Evolutionary conservation across 2,797 vertebrate species (phyloP), one percentile per base, ranked within the genome.

Genomic region (Nannoperca australis): DNA sequence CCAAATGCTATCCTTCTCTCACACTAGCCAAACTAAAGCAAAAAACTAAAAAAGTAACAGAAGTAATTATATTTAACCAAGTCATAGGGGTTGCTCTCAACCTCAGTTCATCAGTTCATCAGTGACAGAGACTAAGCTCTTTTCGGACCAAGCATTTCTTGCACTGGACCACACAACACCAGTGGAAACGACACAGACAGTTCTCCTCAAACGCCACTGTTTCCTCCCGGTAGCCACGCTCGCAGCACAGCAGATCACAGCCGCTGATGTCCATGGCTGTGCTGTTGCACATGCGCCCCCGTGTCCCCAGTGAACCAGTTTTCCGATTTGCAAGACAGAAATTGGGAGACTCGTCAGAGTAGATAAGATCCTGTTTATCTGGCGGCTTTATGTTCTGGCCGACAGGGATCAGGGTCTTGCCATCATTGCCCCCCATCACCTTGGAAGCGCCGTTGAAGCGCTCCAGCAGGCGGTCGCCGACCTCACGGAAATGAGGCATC

Each of bases 81-180:
- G n/a, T 79, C 54, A 6, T 75, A 50, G 2, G 32, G 67, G 73
- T 49, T 47, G 11, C 55, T 64, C 49, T 75, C 58, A 15, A n/a
- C 60, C 70, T 55, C 75, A 59, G 78, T 65, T 76, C 63, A 58
- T 30, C 58, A 70, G 55, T 72, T 80, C 59, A 73, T 94, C 96
- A 99, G 92, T 97, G 82, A 65, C 98, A 99, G 81, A 99, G 95
- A 85, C 97, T 99, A 73, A 99, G 96, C 83, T 99, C 97, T 88
- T 97, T 98, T 51, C 94, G 96, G 75, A 98, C 97, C 0, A 95
- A 94, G 89, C 98, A 99, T 86, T 98, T 98, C 88, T 98, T 98
- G 88, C 98, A 99, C 90, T 99, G 98, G 70, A 99, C 98, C 30
- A 99, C 97, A 0, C 98, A 99, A 92, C 98, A 99, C 98, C 98